These are phyloP conservation scores for Saccopteryx leptura DNA, from an alignment of 2,113 vertebrate species.

Conservation along the genomic window DNA sequence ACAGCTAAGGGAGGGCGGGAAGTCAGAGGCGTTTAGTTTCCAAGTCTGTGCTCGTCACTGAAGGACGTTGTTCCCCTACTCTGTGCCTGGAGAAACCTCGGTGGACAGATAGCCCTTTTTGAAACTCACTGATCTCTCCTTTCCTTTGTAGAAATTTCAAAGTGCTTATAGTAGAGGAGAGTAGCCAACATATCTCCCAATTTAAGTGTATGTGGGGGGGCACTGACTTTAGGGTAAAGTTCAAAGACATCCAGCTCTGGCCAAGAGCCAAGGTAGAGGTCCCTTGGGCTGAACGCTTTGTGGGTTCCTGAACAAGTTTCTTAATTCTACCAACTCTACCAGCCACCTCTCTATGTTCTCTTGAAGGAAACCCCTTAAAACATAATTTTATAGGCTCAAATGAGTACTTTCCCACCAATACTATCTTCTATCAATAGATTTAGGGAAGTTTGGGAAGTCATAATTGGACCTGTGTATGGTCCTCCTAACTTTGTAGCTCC, in stretches of 20 bases:
- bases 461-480: accelerated
- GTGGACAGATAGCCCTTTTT: background rate
- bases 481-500: background rate
- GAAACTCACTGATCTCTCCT: background rate
- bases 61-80: background rate
- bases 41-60: background rate
- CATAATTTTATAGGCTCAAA: background rate
- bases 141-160: background rate
- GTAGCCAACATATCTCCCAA: background rate
- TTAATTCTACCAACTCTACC: background rate
- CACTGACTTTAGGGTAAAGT: background rate
- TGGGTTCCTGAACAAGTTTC: background rate
- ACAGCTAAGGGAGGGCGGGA: background rate
- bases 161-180: background rate
- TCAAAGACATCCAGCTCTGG: background rate
- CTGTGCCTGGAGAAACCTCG: background rate
- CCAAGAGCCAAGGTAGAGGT: background rate
- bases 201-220: background rate
- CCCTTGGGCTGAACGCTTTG: background rate
- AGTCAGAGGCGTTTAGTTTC: background rate
- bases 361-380: background rate
- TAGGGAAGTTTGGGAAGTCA: background rate
- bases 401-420: background rate
- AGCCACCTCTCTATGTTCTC: background rate
- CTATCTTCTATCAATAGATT: background rate